Conservation (phyloP, 1,140 invertebrate species). For the Drosophila rufa region DNA sequence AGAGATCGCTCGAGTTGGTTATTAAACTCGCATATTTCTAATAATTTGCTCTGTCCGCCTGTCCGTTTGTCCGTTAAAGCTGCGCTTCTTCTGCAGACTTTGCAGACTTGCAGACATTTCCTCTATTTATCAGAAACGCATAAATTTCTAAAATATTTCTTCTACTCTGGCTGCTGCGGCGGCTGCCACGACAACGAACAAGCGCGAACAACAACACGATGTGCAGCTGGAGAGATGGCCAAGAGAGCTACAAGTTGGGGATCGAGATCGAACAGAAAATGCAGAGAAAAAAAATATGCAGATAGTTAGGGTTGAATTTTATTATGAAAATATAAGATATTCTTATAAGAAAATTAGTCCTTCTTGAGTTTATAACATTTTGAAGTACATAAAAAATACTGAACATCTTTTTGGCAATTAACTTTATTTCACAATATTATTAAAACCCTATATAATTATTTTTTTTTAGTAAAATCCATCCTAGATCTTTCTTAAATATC, state of each 20-base stretch:
- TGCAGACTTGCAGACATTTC: constrained; percentile 65
- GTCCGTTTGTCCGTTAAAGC: constrained; percentile 12
- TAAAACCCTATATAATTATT: too few species aligned
- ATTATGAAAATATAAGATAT: too few species aligned
- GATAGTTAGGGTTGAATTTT: background rate
- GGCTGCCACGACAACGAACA: constrained; percentile 46
- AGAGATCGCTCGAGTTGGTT: constrained; percentile 61
- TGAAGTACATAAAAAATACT: too few species aligned
- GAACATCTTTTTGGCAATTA: too few species aligned
- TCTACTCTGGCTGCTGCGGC: constrained; percentile 30
- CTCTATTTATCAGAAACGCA: constrained; percentile 83
- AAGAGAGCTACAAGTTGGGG: constrained; percentile 31
- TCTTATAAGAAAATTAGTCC: too few species aligned
- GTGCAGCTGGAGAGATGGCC: constrained; percentile 27
- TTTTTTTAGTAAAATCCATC: background rate
- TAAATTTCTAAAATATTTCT: constrained; percentile 82
- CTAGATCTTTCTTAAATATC: background rate
- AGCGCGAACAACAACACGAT: constrained; percentile 46
- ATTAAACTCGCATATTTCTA: constrained; percentile 83
- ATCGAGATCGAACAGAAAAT: constrained; percentile 21
- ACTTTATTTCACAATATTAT: too few species aligned
- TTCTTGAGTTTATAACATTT: too few species aligned
- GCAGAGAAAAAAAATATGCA: constrained; percentile 20
- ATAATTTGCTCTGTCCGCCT: constrained; percentile 67
- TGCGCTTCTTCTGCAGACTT: constrained; percentile 10